phyloP scores from a whole-genome alignment of 1,140 invertebrate genomes.

The Drosophila trapezifrons region DNA sequence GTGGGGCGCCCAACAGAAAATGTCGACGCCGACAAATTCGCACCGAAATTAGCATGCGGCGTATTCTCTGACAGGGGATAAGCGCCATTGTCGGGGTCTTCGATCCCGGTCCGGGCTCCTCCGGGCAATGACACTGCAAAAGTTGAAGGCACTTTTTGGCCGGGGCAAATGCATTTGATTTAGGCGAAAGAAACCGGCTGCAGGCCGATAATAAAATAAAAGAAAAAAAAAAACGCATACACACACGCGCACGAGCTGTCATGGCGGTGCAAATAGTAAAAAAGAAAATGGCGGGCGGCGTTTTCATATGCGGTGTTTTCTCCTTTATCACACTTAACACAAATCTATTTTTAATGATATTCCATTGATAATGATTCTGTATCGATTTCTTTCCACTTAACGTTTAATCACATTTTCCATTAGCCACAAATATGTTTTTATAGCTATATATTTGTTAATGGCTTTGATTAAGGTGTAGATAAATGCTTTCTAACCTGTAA shows the following conservation, averaged over 20 bases:
- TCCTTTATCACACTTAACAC: constrained; percentile 22
- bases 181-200: constrained; percentile 21
- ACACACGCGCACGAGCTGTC: constrained; percentile 16
- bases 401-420: not conserved
- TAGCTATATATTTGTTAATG: not conserved
- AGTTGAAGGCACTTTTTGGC: constrained; percentile 6
- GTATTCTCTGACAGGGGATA: not conserved
- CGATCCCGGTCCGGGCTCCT: not conserved
- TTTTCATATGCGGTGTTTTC: constrained; percentile 39
- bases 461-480: too few relatives aligned
- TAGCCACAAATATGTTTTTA: not conserved
- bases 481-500: not conserved
- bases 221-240: constrained; percentile 4
- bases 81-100: not conserved
- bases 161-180: not conserved
- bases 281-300: constrained; percentile 75
- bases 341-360: constrained; percentile 7
- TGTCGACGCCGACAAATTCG: constrained; percentile 45
- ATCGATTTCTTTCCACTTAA: not conserved
- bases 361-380: constrained; percentile 6
- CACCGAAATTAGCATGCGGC: constrained; percentile 12
- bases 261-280: constrained; percentile 51
- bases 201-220: not conserved
- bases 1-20: constrained; percentile 9
- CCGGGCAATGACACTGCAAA: constrained; percentile 29